Percentiles rank a stretch among this genome's conserved stretches.
Evolutionary conservation across 2,797 vertebrate species (phyloP).

Genomic region (Lepidocolaptes lacrymiger): DNA sequence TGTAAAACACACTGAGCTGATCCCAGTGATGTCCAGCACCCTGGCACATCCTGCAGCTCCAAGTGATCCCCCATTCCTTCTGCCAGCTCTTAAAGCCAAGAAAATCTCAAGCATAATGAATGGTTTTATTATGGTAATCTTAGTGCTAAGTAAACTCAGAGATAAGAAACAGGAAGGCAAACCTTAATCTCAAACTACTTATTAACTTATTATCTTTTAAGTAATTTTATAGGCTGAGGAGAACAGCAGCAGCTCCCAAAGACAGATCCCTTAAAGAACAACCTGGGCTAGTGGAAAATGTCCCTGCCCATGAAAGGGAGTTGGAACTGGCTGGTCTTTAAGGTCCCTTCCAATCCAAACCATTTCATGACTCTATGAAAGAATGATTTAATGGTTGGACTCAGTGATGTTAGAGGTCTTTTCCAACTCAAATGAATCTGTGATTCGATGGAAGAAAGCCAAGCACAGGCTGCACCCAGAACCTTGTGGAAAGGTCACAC

Average conservation of each 20-base stretch:
- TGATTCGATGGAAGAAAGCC: neutral
- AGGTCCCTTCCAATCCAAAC: neutral
- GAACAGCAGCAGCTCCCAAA: neutral
- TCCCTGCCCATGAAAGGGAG: neutral
- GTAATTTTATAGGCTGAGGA: neutral
- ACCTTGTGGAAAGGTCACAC: rapidly evolving
- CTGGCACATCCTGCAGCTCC: neutral
- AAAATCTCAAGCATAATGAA: neutral
- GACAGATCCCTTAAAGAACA: neutral
- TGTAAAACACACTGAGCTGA: rapidly evolving
- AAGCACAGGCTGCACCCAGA: neutral
- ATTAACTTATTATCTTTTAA: neutral
- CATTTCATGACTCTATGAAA: neutral
- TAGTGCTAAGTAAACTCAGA: neutral
- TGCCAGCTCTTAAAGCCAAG: neutral
- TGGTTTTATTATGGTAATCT: neutral
- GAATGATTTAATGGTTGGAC: neutral
- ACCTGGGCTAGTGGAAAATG: neutral
- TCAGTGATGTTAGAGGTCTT: neutral
- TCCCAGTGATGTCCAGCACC: neutral
- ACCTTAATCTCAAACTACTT: neutral
- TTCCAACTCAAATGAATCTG: neutral
- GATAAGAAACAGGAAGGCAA: neutral
- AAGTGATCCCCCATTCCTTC: neutral
- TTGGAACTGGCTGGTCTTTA: neutral